phyloP scores from a whole-genome alignment of 2,888 invertebrate genomes.

The Lingula anatina region DNA sequence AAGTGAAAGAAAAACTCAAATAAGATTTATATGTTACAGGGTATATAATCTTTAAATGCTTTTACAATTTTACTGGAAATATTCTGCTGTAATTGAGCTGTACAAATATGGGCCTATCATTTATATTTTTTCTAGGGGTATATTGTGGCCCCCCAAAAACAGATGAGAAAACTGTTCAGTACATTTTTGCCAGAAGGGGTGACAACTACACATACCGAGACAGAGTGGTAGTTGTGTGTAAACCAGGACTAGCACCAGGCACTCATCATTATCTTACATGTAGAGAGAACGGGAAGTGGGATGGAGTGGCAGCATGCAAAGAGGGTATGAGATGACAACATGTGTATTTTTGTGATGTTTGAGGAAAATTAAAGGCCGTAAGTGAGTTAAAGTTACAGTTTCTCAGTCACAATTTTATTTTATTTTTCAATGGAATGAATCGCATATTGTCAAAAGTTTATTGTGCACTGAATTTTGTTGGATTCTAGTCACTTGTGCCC shows the following conservation, averaged over 20 bases:
- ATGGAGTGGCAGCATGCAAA: conserved; percentile 53
- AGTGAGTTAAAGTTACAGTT: too few species aligned
- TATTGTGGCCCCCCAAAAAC: conserved; percentile 35
- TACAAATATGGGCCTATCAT: too few species aligned
- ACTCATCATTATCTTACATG: conserved; percentile 53
- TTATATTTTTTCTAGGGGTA: conserved; percentile 26
- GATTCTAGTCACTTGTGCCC: background rate
- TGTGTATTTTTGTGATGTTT: background rate
- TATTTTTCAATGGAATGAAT: too few species aligned
- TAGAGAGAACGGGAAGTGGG: conserved; percentile 58
- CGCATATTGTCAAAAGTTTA: too few species aligned
- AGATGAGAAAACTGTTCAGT: background rate
- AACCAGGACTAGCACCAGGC: conserved; percentile 31
- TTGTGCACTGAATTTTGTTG: background rate
- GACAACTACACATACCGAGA: conserved; percentile 31
- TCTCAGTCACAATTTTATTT: too few species aligned
- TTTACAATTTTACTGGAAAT: too few species aligned
- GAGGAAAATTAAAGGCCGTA: too few species aligned
- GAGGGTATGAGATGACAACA: conserved; percentile 18
- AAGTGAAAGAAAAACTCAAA: too few species aligned
- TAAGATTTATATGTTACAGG: too few species aligned
- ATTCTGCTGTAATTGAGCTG: too few species aligned
- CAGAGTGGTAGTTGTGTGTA: conserved; percentile 31
- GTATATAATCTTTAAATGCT: too few species aligned
- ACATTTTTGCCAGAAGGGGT: too few species aligned